Conservation (phyloP, 2,888 invertebrate species). For the Reticulitermes lucifugus region DNA sequence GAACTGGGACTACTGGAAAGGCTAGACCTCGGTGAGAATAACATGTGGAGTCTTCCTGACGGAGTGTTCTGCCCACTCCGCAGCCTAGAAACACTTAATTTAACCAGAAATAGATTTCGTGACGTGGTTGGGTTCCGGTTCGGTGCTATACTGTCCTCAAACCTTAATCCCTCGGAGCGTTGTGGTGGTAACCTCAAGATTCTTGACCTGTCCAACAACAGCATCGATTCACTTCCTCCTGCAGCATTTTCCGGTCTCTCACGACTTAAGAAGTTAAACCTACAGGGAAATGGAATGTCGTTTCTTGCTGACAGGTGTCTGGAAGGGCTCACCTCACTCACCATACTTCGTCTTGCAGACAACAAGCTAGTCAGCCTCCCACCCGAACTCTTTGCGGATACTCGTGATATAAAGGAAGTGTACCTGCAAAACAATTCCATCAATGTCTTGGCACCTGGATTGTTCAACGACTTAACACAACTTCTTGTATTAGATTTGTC, state of each 20-base stretch:
- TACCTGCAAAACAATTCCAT: constrained; percentile 86
- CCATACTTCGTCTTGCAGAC: constrained; percentile 81
- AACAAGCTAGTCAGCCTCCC: constrained; percentile 85
- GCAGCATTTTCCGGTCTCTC: constrained; percentile 78
- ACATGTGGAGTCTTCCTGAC: constrained; percentile 83
- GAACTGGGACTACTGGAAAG: constrained; percentile 79
- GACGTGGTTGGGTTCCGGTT: constrained; percentile 81
- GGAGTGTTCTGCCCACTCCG: constrained; percentile 81
- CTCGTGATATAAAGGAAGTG: constrained; percentile 81
- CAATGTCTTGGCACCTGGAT: constrained; percentile 81
- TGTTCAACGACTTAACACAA: constrained; percentile 81
- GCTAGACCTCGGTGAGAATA: constrained; percentile 82
- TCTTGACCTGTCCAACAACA: constrained; percentile 82
- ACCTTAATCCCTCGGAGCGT: constrained; percentile 70
- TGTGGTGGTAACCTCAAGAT: constrained; percentile 78
- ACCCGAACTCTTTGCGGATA: constrained; percentile 83
- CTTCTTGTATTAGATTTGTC: constrained; percentile 82
- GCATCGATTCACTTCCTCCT: constrained; percentile 79
- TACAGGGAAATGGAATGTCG: constrained; percentile 81
- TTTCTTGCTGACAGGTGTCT: constrained; percentile 83
- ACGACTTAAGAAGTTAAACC: constrained; percentile 77
- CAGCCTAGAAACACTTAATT: constrained; percentile 79
- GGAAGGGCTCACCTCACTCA: constrained; percentile 78
- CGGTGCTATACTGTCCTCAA: constrained; percentile 64
- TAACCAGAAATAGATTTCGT: constrained; percentile 82